Base-by-base conservation (phyloP, 2,888 invertebrate species). In the Cataglyphis rosenhaueri region DNA sequence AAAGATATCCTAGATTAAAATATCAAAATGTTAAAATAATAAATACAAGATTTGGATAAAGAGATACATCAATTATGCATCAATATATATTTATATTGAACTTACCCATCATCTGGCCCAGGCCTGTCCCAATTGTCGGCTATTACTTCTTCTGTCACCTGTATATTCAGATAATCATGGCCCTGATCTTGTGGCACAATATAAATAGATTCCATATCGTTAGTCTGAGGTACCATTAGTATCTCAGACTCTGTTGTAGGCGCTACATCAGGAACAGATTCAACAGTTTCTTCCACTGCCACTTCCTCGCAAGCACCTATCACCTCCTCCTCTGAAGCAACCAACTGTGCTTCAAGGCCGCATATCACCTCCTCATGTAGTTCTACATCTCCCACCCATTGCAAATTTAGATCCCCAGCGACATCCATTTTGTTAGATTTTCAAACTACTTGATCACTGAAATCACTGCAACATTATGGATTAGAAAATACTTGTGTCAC, bases 41-140 rank as follows among this genome's bases (percentile, higher is more conserved):
- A 62, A 18, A 29, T n/a, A n/a, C 21, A 70, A 8, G 9, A 1
- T 0, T 32, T 70, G 3, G 12, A 3, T 52, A 32, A 52, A 70
- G 0, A 35, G 2, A 57, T 8, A 1, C 2, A 32, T 38, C 2
- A 9, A 68, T 61, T 70, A 57, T 8, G 1, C 2, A n/a, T 25
- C 1, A 15, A 68, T 62, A 44, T 29, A 1, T 55, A 25, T 55
- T 38, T 52, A 5, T 0, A 55, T 68, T 73, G 62, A 64, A 87
- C 88, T 94, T 93, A 97, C 97, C 97, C 96, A 91, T 97, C 97
- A 89, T 97, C 97, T 1, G 97, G 97, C 81, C 96, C 97, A 81
- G 96, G 95, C 90, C 96, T 96, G 64, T 96, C 97, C 97, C 97
- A 98, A 90, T 97, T 97, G 92, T 97, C 97, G 0, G 97, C 97